phyloP scores from a whole-genome alignment of 1,140 invertebrate species.

The Pseudomyrmex sp. region DNA sequence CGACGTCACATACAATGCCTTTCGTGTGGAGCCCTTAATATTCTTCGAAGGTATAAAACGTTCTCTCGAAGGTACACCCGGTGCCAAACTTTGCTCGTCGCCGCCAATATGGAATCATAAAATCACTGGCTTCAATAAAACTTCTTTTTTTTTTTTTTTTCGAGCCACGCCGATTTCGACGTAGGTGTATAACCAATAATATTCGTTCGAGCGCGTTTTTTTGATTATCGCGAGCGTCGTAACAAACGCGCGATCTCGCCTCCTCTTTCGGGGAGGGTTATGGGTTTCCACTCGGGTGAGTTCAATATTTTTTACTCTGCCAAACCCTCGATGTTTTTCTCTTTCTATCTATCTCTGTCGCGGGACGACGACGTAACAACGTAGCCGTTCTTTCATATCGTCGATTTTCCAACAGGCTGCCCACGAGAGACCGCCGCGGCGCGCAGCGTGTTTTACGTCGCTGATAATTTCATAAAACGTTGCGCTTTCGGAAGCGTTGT shows the following conservation, averaged over 20 bases:
- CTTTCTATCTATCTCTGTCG: constrained; percentile 50
- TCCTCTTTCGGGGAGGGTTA: constrained; percentile 59
- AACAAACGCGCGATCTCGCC: constrained; percentile 45
- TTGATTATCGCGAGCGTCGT: constrained; percentile 52
- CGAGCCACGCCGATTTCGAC: constrained; percentile 20
- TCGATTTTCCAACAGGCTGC: constrained; percentile 83
- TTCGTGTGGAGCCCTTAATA: constrained; percentile 13
- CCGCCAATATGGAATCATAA: constrained; percentile 50
- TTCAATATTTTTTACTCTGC: constrained; percentile 77
- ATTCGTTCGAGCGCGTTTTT: constrained; percentile 54
- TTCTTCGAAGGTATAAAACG: constrained; percentile 8
- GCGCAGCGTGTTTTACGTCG: constrained; percentile 75
- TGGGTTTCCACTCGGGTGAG: constrained; percentile 73
- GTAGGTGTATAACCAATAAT: constrained; percentile 47
- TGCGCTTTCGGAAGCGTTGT: constrained; percentile 52
- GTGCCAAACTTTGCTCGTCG: constrained; percentile 12
- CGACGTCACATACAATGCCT: background rate
- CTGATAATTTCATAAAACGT: constrained; percentile 82
- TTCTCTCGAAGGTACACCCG: background rate
- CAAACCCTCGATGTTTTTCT: constrained; percentile 48
- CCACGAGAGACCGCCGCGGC: constrained; percentile 46
- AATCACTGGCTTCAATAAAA: constrained; percentile 47
- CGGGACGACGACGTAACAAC: constrained; percentile 62
- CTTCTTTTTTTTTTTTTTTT: constrained; percentile 37
- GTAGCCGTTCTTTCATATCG: constrained; percentile 81